Evolutionary conservation across 2,888 invertebrate species (phyloP), one percentile per base, ranked within the genome.

Genomic region (Quadriops clusia): DNA sequence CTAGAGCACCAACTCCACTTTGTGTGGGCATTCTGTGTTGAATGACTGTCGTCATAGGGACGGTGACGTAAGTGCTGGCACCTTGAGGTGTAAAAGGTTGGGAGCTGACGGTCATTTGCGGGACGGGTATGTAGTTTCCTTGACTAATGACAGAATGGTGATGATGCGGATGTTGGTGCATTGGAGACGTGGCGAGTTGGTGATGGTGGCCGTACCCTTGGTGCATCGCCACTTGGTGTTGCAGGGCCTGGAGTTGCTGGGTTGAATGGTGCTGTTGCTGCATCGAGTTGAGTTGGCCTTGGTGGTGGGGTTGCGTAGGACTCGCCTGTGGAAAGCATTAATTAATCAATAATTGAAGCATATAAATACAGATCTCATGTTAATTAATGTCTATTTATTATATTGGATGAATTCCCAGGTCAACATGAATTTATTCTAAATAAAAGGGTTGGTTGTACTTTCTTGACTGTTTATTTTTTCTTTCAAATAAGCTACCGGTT

Each of bases 11-110:
- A 9, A 42, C 40, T 1, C 34, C 39, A 54, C 51, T 74, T 68
- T 64, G 65, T 1, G 63, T 56, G 2, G 64, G 54, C 64, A 70
- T 68, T 20, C 63, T 47, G 32, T 61, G 60, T 41, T 77, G 78
- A 24, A 78, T 74, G 1, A 77, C 77, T 16, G 74, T 71, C 0
- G 74, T 70, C 64, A 75, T 74, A 6, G 75, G 71, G 8, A 72
- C 68, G n/a, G 72, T 71, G 24, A 77, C 75, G 46, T 74, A 72
- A 2, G 70, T 67, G 38, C 72, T 69, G 3, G 67, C 63, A 17
- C 62, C 56, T 17, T 67, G 67, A 3, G 64, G 66, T 2, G 72
- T 63, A 39, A 68, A 68, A 0, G 63, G 62, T 34, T 67, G 63
- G 1, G 73, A 66, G 33, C 72, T 72, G 8, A 70, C 71, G 1